phyloP scores from a whole-genome alignment of 2,888 invertebrate species.

The Andrena marginata region DNA sequence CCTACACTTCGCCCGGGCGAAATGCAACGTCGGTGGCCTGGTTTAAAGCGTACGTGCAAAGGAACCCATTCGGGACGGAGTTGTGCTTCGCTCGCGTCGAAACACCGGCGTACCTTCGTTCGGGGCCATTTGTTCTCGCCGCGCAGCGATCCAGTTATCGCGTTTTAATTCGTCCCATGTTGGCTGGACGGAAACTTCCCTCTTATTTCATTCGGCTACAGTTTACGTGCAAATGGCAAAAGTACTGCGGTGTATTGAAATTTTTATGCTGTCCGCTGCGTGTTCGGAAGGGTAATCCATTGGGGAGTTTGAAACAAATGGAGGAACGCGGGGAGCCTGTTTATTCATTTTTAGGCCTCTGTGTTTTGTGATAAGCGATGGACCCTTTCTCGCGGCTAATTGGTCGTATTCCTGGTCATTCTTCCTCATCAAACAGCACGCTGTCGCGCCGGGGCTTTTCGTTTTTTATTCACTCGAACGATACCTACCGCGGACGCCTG shows the following conservation, averaged over 20 bases:
- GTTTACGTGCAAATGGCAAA: neutral
- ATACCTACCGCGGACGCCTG: too few relatives aligned
- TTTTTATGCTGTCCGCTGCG: neutral
- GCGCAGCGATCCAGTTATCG: conserved; percentile 9
- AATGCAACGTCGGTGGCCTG: conserved; percentile 48
- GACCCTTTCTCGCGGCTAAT: too few relatives aligned
- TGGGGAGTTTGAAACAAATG: neutral
- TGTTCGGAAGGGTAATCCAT: neutral
- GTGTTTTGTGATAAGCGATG: too few relatives aligned
- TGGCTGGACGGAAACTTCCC: neutral
- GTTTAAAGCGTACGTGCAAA: conserved; percentile 37
- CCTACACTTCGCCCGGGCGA: conserved; percentile 45
- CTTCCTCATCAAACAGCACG: too few relatives aligned
- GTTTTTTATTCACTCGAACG: too few relatives aligned
- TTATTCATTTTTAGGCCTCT: too few relatives aligned
- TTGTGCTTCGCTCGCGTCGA: conserved; percentile 11
- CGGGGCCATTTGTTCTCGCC: conserved; percentile 31
- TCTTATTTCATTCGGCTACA: neutral
- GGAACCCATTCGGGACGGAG: conserved; percentile 28
- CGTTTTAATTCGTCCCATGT: conserved; percentile 40
- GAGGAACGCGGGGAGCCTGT: too few relatives aligned
- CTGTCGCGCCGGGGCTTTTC: too few relatives aligned
- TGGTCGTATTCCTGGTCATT: too few relatives aligned
- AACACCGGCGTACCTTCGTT: conserved; percentile 37
- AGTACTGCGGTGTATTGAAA: neutral